These are phyloP conservation scores for Apistogramma diplotaenia DNA, from an alignment of 2,113 vertebrate species.

Conservation along the genomic window DNA sequence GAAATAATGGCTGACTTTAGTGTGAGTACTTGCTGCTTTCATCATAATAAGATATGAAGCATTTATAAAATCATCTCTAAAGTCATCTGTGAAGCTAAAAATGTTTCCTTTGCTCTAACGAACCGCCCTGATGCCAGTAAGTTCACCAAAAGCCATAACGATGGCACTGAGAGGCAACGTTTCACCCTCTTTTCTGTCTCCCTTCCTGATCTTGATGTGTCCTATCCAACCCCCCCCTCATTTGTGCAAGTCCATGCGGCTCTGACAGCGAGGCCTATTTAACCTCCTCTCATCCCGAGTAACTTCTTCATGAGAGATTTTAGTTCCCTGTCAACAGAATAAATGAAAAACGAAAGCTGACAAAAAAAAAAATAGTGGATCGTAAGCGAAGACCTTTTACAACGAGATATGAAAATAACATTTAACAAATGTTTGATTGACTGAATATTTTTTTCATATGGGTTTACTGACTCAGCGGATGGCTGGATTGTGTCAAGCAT, in stretches of 20 bases:
- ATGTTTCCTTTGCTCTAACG: not conserved
- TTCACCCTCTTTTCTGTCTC: not conserved
- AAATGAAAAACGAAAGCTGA: conserved; percentile 59
- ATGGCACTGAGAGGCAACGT: not conserved
- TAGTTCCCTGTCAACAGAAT: conserved; percentile 53
- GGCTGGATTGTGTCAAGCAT: conserved; percentile 91
- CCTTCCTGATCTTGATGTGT: not conserved
- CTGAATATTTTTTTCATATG: conserved; percentile 78
- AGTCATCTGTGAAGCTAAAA: not conserved
- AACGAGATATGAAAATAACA: conserved; percentile 56
- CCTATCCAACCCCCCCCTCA: not conserved
- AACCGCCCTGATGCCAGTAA: not conserved
- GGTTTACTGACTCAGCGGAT: conserved; percentile 88
- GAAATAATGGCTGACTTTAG: conserved; percentile 18
- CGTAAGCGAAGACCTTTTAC: conserved; percentile 63
- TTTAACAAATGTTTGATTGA: conserved; percentile 59
- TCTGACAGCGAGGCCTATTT: conserved; percentile 68
- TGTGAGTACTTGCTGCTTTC: conserved; percentile 8
- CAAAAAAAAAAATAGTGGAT: conserved; percentile 53
- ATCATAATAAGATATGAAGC: conserved; percentile 8
- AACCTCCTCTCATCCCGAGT: conserved; percentile 67
- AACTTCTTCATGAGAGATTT: conserved; percentile 62
- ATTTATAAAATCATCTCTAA: conserved; percentile 8
- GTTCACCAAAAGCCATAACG: not conserved
- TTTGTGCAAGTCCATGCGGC: conserved; percentile 55